Conservation (phyloP, 2,888 invertebrate genomes). For the Ephialtes manifestator region DNA sequence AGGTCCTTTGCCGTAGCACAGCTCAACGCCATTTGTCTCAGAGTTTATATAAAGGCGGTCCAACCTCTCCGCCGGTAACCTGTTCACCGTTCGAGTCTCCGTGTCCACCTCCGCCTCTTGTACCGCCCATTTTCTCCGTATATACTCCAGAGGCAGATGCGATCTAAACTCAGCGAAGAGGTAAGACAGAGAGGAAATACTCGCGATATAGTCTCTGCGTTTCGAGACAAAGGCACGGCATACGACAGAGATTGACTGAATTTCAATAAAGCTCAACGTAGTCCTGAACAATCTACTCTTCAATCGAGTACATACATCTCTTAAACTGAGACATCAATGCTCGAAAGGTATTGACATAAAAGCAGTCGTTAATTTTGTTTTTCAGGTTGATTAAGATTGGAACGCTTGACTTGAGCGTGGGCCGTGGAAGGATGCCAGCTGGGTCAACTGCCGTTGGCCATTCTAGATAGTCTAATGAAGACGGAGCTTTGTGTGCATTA, state of each 20-base stretch:
- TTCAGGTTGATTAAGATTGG: slow-evolving; percentile 7
- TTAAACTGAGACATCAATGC: not conserved
- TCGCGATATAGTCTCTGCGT: slow-evolving; percentile 26
- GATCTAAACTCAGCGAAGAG: slow-evolving; percentile 45
- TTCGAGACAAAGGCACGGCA: slow-evolving; percentile 26
- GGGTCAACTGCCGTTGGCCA: slow-evolving; percentile 35
- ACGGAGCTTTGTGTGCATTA: slow-evolving; percentile 66
- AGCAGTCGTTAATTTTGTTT: slow-evolving; percentile 22
- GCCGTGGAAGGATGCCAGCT: slow-evolving; percentile 7
- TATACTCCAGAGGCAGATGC: slow-evolving; percentile 20
- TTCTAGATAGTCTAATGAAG: slow-evolving; percentile 67
- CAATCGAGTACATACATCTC: not conserved
- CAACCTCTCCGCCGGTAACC: slow-evolving; percentile 48
- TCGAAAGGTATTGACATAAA: not conserved
- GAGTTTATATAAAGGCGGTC: slow-evolving; percentile 80
- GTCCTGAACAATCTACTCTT: slow-evolving; percentile 7
- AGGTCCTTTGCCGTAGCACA: slow-evolving; percentile 68
- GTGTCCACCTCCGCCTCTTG: slow-evolving; percentile 26
- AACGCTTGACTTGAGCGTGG: slow-evolving; percentile 11
- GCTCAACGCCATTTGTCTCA: slow-evolving; percentile 80
- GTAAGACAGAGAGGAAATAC: slow-evolving; percentile 21
- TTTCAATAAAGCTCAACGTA: slow-evolving; percentile 77
- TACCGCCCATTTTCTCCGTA: slow-evolving; percentile 63
- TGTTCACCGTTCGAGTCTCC: slow-evolving; percentile 48
- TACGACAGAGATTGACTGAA: slow-evolving; percentile 79